Evolutionary conservation across 2,113 vertebrate genomes (phyloP).

Genomic region (Gasterosteus aculeatus): DNA sequence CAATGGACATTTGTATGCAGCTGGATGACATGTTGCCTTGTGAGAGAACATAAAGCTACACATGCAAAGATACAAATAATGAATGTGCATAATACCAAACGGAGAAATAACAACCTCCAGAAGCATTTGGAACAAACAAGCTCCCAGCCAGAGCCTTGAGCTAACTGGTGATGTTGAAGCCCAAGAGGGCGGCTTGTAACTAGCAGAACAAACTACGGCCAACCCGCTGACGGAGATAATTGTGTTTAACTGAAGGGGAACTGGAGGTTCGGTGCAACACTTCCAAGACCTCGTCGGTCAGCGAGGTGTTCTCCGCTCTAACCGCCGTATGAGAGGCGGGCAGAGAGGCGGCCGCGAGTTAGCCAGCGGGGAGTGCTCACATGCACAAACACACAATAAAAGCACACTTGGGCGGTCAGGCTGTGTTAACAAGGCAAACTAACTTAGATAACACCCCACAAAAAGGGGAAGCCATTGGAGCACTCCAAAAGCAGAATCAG

Average conservation of each 20-base stretch:
- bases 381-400: background rate
- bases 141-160: background rate
- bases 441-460: background rate
- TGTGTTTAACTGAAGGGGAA: background rate
- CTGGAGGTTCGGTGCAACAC: background rate
- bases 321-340: background rate
- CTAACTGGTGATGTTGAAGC: too few relatives aligned
- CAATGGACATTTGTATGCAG: background rate
- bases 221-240: background rate
- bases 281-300: background rate
- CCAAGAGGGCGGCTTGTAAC: background rate
- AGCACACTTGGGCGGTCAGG: background rate
- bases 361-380: background rate
- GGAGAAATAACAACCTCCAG: background rate
- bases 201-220: background rate
- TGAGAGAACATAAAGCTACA: background rate
- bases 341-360: background rate
- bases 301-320: background rate
- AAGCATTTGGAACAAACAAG: background rate
- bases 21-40: slow-evolving; percentile 9
- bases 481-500: too few relatives aligned
- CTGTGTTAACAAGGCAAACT: background rate
- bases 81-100: slow-evolving; percentile 4
- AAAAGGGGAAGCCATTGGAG: background rate
- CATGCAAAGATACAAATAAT: background rate